Conservation (phyloP, 2,113 vertebrate species). For the Heptranchias perlo region DNA sequence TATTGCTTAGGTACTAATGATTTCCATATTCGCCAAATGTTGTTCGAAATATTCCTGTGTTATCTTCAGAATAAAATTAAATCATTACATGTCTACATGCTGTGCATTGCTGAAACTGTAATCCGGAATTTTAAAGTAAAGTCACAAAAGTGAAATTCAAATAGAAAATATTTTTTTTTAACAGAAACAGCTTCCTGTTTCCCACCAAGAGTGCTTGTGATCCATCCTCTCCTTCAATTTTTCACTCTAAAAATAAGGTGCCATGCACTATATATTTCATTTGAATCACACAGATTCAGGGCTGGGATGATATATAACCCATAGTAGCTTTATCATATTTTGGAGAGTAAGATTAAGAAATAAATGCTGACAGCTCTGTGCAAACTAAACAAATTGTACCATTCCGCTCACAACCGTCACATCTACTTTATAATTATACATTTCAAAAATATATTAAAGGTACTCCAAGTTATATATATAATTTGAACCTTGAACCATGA, state of each 20-base stretch:
- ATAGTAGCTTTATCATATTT: slow-evolving; percentile 62
- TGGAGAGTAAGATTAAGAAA: slow-evolving; percentile 63
- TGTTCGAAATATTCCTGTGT: neutral
- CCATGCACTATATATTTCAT: slow-evolving; percentile 44
- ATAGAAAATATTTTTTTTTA: neutral
- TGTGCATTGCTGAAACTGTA: neutral
- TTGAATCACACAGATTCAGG: slow-evolving; percentile 49
- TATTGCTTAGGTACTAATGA: neutral
- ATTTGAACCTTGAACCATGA: slow-evolving; percentile 51
- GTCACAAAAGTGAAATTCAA: neutral
- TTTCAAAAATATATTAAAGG: slow-evolving; percentile 62
- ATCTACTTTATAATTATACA: slow-evolving; percentile 70
- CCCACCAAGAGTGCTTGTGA: neutral
- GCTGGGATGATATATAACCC: slow-evolving; percentile 63
- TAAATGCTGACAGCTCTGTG: slow-evolving; percentile 55
- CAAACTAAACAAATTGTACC: slow-evolving; percentile 50
- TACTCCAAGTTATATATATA: slow-evolving; percentile 53
- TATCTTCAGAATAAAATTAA: neutral
- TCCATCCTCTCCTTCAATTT: neutral
- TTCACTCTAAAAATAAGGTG: slow-evolving; percentile 46
- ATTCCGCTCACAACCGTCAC: slow-evolving; percentile 66
- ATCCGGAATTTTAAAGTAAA: neutral
- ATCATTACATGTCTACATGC: neutral
- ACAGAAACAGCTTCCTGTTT: neutral
- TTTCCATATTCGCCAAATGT: neutral